These are phyloP conservation scores for Vicugna pacos DNA, from an alignment of 2,113 vertebrate genomes.

Conservation along the genomic window DNA sequence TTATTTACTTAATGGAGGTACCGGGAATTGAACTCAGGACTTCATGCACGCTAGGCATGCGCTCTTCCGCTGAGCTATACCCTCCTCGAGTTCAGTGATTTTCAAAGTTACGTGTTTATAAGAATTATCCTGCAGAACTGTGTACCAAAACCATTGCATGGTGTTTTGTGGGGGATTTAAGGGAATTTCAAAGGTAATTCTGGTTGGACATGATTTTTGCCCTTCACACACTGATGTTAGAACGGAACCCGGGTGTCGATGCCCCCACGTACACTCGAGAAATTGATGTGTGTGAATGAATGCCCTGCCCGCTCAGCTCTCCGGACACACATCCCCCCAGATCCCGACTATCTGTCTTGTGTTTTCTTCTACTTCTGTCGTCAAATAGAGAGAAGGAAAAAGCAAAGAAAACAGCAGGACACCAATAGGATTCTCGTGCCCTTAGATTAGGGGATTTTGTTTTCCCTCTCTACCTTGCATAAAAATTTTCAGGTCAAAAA, in stretches of 20 bases:
- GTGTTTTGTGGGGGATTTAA: not conserved
- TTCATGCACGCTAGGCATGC: too few species aligned
- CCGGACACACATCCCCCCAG: rapidly evolving
- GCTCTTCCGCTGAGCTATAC: too few species aligned
- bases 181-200: not conserved
- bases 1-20: too few species aligned
- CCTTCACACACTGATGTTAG: not conserved
- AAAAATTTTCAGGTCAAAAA: conserved; percentile 83
- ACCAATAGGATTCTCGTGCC: not conserved
- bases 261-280: rapidly evolving
- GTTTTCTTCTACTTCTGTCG: not conserved
- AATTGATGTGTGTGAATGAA: rapidly evolving
- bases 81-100: not conserved
- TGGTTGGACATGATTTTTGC: not conserved
- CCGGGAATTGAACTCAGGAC: too few species aligned
- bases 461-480: conserved; percentile 51
- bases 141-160: not conserved
- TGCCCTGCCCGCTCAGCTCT: not conserved
- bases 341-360: not conserved
- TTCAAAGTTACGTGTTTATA: not conserved
- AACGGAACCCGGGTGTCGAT: not conserved
- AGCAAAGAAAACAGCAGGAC: not conserved
- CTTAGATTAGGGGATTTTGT: conserved; percentile 67
- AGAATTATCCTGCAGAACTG: not conserved
- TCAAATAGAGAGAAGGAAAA: conserved; percentile 44